Conservation (phyloP, 2,888 invertebrate genomes). For the Amphipoea lucens region DNA sequence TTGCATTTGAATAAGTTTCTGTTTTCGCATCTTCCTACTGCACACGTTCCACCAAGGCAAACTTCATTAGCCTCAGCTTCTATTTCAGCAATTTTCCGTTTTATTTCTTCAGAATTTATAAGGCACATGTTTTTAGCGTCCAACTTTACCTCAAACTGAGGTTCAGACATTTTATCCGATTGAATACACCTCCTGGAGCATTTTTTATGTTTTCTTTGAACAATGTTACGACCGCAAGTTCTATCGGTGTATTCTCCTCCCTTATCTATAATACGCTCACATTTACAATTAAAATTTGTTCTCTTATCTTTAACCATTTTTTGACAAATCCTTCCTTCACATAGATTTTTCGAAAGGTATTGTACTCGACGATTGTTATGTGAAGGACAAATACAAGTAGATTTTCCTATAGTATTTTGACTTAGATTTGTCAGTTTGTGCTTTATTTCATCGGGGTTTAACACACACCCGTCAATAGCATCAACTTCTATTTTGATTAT, state of each 20-base stretch:
- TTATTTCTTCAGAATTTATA: slow-evolving; percentile 72
- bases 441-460: slow-evolving; percentile 71
- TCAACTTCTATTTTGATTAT: slow-evolving; percentile 72
- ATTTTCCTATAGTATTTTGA: background rate
- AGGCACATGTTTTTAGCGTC: slow-evolving; percentile 72
- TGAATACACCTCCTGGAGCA: slow-evolving; percentile 2
- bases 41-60: slow-evolving; percentile 46
- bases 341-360: slow-evolving; percentile 19
- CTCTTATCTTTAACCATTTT: slow-evolving; percentile 50
- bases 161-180: slow-evolving; percentile 18
- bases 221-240: slow-evolving; percentile 57
- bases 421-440: slow-evolving; percentile 55
- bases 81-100: slow-evolving; percentile 60
- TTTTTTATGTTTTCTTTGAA: slow-evolving; percentile 1
- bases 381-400: slow-evolving; percentile 65
- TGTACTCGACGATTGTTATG: slow-evolving; percentile 13
- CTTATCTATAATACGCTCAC: slow-evolving; percentile 42
- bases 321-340: slow-evolving; percentile 40
- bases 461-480: slow-evolving; percentile 59
- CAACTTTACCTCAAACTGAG: slow-evolving; percentile 69
- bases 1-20: slow-evolving; percentile 37
- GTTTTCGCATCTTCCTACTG: slow-evolving; percentile 30
- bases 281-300: slow-evolving; percentile 66
- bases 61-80: slow-evolving; percentile 31
- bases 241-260: slow-evolving; percentile 67